Base-by-base conservation (phyloP, 1,140 invertebrate species). In the Drosophila jambulina region DNA sequence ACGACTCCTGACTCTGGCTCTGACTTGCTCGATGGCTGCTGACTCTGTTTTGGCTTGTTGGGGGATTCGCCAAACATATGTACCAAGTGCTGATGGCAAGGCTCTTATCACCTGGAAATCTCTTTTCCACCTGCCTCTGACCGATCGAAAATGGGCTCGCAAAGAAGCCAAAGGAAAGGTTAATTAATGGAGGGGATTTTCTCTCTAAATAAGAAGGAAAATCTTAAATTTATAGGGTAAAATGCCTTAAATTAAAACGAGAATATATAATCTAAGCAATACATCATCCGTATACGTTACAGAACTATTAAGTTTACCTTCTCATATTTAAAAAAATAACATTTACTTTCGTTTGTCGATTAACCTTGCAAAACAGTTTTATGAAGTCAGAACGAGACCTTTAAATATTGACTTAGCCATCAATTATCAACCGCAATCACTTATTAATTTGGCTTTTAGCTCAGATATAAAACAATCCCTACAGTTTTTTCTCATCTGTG, bases 371-470 rank as follows among this genome's bases (percentile, higher is more conserved):
- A 5, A 49, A 13, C 10, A 49, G 5, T 29, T 10, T 32, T 32
- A 15, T 1, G 15, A 32, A 21, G 19, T n/a, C 25, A 38, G 0
- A 15, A 32, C 19, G 21, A 17, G 21, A 23, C 32, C 32, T 32
- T 34, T n/a, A 25, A 58, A 58, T 45, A 53, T 62, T 54, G 7
- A 6, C 46, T 27, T 15, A 27, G 46, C 64, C 69, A 62, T 56
- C 46, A 84, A 87, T 78, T 88, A 75, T 45, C 45, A 36, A 32
- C 27, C 46, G 53, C 65, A 82, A 40, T 78, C 51, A 65, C 64
- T 67, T 85, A 70, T 70, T 60, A 81, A 81, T 81, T 75, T 63
- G 38, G 3, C 21, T 42, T 54, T 17, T 25, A 48, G 10, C 9
- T 3, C 17, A 6, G 25, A 23, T 36, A 34, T 13, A 45, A 64